These are phyloP conservation scores for Prosapia bicincta DNA, from an alignment of 2,888 invertebrate genomes.

Conservation along the genomic window DNA sequence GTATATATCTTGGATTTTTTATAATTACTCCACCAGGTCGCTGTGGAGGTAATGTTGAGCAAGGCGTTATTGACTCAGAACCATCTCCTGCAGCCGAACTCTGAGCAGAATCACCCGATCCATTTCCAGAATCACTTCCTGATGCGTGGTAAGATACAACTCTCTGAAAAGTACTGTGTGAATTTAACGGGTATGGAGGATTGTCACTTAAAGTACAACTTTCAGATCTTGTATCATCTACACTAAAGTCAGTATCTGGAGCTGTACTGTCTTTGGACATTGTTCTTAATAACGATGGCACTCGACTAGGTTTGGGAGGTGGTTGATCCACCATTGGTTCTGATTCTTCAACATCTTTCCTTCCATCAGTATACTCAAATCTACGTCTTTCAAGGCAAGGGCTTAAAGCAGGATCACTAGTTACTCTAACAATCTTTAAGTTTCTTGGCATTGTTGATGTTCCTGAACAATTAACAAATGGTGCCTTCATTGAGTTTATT, in stretches of 20 bases:
- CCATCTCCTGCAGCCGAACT: constrained; percentile 53
- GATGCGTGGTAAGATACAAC: constrained; percentile 55
- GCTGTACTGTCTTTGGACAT: constrained; percentile 42
- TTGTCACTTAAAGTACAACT: constrained; percentile 14
- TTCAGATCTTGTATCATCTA: constrained; percentile 39
- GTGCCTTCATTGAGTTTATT: constrained; percentile 46
- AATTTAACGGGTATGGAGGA: constrained; percentile 40
- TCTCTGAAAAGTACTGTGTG: constrained; percentile 49
- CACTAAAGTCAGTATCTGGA: constrained; percentile 35
- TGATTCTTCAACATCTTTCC: constrained; percentile 49
- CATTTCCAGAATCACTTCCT: constrained; percentile 86
- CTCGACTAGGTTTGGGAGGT: constrained; percentile 47
- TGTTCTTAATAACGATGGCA: constrained; percentile 56
- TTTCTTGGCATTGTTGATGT: constrained; percentile 44
- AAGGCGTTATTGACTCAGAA: constrained; percentile 38
- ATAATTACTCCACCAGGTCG: constrained; percentile 56
- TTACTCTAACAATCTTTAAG: constrained; percentile 54
- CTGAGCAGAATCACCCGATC: constrained; percentile 78
- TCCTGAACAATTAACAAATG: constrained; percentile 38
- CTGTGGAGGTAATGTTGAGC: constrained; percentile 40
- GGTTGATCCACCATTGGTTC: constrained; percentile 31
- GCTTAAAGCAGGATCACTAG: constrained; percentile 56
- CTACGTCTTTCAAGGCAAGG: constrained; percentile 58
- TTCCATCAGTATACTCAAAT: constrained; percentile 42
- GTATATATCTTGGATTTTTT: constrained; percentile 60